Evolutionary conservation across 2,888 invertebrate species (phyloP).

Genomic region (Andrena bicolor): DNA sequence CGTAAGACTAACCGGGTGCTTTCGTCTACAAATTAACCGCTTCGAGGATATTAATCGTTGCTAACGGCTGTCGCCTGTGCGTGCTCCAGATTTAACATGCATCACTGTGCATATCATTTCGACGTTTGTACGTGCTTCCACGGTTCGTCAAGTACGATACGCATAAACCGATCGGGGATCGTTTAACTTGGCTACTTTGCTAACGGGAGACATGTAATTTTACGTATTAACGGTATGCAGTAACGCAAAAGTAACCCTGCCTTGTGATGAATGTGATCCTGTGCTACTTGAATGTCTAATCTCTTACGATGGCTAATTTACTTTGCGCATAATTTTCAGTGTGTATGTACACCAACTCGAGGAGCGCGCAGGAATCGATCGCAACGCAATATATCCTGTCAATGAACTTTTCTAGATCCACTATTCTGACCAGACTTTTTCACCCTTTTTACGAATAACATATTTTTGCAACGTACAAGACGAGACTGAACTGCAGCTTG

Average conservation of each 20-base stretch:
- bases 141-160: neutral
- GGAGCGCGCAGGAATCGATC: conserved; percentile 4
- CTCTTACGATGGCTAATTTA: conserved; percentile 37
- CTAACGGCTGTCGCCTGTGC: neutral
- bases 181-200: conserved; percentile 48
- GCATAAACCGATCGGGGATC: conserved; percentile 38
- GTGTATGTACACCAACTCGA: neutral
- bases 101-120: conserved; percentile 32
- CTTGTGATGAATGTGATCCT: conserved; percentile 64
- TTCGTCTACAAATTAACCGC: conserved; percentile 48
- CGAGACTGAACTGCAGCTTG: neutral
- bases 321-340: conserved; percentile 35
- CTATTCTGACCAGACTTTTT: conserved; percentile 26
- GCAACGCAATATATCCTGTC: neutral
- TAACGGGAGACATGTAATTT: conserved; percentile 43
- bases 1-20: conserved; percentile 61
- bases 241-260: conserved; percentile 59
- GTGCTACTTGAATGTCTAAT: conserved; percentile 56
- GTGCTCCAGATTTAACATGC: conserved; percentile 12
- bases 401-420: neutral
- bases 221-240: conserved; percentile 51
- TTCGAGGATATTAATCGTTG: conserved; percentile 34
- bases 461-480: conserved; percentile 32
- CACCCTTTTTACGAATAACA: conserved; percentile 31
- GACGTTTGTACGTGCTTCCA: conserved; percentile 8